phyloP scores from a whole-genome alignment of 2,113 vertebrate species.

The cat (Felis catus) region DNA sequence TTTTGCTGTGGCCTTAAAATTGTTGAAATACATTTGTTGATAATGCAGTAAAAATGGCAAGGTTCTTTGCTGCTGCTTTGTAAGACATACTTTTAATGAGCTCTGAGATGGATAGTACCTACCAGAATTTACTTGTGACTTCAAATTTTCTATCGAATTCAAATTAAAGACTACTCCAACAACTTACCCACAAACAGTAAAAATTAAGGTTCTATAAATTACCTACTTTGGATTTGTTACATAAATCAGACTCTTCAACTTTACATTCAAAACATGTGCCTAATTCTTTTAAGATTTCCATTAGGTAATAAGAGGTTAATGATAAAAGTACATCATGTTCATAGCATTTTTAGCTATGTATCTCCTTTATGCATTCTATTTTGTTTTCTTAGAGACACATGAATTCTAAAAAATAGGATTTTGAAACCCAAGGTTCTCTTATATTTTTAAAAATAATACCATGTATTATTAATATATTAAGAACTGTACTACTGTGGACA shows the following conservation, averaged over 20 bases:
- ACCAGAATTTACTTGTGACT: neutral
- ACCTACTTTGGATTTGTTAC: neutral
- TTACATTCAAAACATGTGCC: constrained; percentile 11
- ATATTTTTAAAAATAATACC: constrained; percentile 29
- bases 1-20: constrained; percentile 37
- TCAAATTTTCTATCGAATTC: constrained; percentile 22
- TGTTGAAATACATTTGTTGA: constrained; percentile 13
- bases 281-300: neutral
- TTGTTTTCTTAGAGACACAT: constrained; percentile 44
- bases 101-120: neutral
- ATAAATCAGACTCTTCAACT: neutral
- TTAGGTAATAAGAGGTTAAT: neutral
- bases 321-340: constrained; percentile 38
- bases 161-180: neutral
- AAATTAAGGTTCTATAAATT: neutral
- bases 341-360: neutral
- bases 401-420: constrained; percentile 44
- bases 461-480: constrained; percentile 45
- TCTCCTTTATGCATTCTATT: neutral
- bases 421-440: neutral
- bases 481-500: neutral
- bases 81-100: constrained; percentile 16
- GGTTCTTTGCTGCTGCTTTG: constrained; percentile 2
- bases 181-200: neutral
- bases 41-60: constrained; percentile 37